Conservation (phyloP, 2,888 invertebrate species). For the Ormia ochracea region DNA sequence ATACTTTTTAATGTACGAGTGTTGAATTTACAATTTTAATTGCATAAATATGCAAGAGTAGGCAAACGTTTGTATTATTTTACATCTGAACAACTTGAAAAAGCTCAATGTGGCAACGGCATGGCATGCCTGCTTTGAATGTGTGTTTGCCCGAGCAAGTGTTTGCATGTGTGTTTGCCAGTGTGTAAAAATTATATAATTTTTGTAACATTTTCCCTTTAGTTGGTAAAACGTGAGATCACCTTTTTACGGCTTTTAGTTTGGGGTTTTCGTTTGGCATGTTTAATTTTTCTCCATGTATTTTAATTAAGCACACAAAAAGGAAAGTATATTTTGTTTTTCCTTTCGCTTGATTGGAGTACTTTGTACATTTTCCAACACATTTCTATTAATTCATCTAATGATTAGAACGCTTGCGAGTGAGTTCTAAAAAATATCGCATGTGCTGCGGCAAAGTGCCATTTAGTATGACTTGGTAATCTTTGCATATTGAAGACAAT, state of each 20-base stretch:
- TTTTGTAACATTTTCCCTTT: conserved; percentile 42
- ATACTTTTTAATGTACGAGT: conserved; percentile 47
- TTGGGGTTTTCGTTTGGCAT: conserved; percentile 34
- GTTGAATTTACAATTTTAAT: conserved; percentile 74
- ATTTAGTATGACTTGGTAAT: too few species aligned
- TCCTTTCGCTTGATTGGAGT: not conserved
- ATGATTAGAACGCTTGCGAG: too few species aligned
- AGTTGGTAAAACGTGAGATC: conserved; percentile 55
- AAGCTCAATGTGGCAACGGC: not conserved
- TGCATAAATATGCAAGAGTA: conserved; percentile 72
- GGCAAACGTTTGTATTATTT: conserved; percentile 55
- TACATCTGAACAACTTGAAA: conserved; percentile 14
- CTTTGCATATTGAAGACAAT: too few species aligned
- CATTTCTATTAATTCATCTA: not conserved
- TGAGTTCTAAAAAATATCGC: too few species aligned
- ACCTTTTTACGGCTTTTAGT: conserved; percentile 56
- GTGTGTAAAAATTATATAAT: conserved; percentile 43
- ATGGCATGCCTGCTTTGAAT: not conserved
- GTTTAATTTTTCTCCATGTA: conserved; percentile 29
- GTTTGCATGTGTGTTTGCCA: conserved; percentile 1
- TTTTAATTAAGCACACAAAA: not conserved
- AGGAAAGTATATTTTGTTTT: not conserved
- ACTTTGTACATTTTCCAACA: not conserved
- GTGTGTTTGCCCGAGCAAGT: not conserved
- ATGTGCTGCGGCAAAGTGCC: too few species aligned